phyloP scores from a whole-genome alignment of 2,888 invertebrate genomes.

The Drosophila vallismaia region DNA sequence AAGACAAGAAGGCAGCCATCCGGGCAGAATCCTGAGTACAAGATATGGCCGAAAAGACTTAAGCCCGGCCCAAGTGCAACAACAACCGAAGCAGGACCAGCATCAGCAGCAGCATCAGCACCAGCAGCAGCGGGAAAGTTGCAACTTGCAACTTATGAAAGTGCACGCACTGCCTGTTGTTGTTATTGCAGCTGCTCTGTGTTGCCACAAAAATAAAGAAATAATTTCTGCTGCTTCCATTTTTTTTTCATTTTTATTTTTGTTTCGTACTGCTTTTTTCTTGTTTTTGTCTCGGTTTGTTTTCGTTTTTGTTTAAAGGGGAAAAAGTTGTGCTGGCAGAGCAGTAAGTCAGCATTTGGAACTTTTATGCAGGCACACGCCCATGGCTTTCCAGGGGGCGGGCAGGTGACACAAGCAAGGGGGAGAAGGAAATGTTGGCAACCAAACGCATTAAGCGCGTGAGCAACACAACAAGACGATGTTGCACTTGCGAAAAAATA shows the following conservation, averaged over 20 bases:
- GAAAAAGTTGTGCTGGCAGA: conserved; percentile 58
- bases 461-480: conserved; percentile 20
- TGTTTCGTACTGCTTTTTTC: conserved; percentile 22
- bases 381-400: conserved; percentile 25
- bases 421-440: not conserved
- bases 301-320: conserved; percentile 38
- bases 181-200: conserved; percentile 33
- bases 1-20: conserved; percentile 48
- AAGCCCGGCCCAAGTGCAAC: conserved; percentile 35
- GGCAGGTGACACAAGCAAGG: conserved; percentile 3
- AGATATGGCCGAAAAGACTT: conserved; percentile 59
- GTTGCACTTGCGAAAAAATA: not conserved
- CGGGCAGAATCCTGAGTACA: conserved; percentile 39
- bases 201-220: conserved; percentile 57
- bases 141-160: conserved; percentile 77
- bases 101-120: not conserved
- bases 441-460: conserved; percentile 51
- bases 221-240: conserved; percentile 37
- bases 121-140: conserved; percentile 56
- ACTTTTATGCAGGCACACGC: conserved; percentile 73
- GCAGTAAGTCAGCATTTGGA: conserved; percentile 74
- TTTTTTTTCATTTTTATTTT: conserved; percentile 15
- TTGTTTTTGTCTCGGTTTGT: conserved; percentile 3
- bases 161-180: conserved; percentile 65
- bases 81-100: not conserved